Evolutionary conservation across 2,888 invertebrate genomes (phyloP), one percentile per base, ranked within the genome.

Genomic region (Ischnura elegans): DNA sequence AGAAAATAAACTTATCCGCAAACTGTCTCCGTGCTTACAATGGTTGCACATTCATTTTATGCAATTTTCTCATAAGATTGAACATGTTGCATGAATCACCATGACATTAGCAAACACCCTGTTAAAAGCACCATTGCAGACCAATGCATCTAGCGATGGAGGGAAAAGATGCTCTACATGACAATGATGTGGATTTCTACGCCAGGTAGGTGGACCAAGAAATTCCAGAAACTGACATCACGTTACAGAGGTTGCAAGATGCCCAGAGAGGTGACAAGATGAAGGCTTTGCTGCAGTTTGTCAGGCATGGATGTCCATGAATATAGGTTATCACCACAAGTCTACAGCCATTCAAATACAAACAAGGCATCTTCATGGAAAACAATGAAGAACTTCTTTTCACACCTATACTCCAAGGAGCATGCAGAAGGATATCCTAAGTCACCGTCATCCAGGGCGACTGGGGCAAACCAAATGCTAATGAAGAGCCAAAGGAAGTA

Each of bases 391-490:
- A 93, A 21, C 47, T 95, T 8, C n/a, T 76, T 16, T 25, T 8
- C 47, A 47, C 47, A 47, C 13, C 47, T 47, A 76, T 6, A 95
- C 95, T 93, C 95, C 95, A 25, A 42, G 29, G 42, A 13, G 76
- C 0, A 61, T 94, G 66, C 94, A 94, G 86, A 19, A 84, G 42
- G 94, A 95, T 93, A 93, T 95, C 13, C 87, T 95, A 42, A 36
- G 93, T 36, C 87, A 90, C 90, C 93, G 95, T 6, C 95, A 95
- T 87, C 94, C 94, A 51, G 95, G 95, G 2, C 95, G 95, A 93
- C 94, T 94, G 0, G 95, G 95, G 0, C 94, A 95, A 45, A 94
- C 93, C 13, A 95, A 95, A 87, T 95, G 94, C 93, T 84, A 94
- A 25, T 93, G 87, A 13, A 46, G 94, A 47, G 95, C 95, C 10